Evolutionary conservation across 2,888 invertebrate genomes (phyloP), one percentile per base, ranked within the genome.

Genomic region (Philereme vetulata): DNA sequence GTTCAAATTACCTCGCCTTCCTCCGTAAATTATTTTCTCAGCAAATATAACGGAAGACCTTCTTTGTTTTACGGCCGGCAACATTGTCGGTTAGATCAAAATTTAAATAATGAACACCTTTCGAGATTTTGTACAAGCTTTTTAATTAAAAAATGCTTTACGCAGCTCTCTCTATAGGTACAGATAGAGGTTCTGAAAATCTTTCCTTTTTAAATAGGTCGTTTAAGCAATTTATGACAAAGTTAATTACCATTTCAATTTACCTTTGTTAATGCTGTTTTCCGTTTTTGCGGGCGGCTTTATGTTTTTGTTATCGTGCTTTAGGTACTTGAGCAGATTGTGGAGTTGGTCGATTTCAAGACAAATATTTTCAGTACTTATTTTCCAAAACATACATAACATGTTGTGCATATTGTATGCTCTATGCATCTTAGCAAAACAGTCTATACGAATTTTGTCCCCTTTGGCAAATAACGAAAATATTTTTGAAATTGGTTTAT

Each of bases 31-130:
- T 60, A 64, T 56, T 64, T 51, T 54, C 49, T 45, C 45, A 49
- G 49, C 58, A 58, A 62, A 59, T 56, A 62, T 55, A 59, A 55
- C 58, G 62, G 59, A 52, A 59, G 50, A 50, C 52, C 56, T 56
- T 40, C 58, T 63, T 60, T 56, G 63, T 60, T 60, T 60, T 60
- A 62, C 58, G 55, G 55, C 49, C 56, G 56, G 56, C 51, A 64
- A 60, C 60, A 64, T 60, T 60, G 63, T 64, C 56, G 63, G 63
- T 56, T 64, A 62, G 49, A 62, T 62, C 55, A 55, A 51, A 62
- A 62, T 62, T 62, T 62, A 62, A 59, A 56, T 62, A 58, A 62
- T 62, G 45, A 59, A 58, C 62, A 62, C 62, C 62, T 51, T 56
- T 55, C 48, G 32, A 62, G 62, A 62, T 62, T 58, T 62, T 45